phyloP scores from a whole-genome alignment of 1,140 invertebrate genomes.

The Epicauta chinensis region DNA sequence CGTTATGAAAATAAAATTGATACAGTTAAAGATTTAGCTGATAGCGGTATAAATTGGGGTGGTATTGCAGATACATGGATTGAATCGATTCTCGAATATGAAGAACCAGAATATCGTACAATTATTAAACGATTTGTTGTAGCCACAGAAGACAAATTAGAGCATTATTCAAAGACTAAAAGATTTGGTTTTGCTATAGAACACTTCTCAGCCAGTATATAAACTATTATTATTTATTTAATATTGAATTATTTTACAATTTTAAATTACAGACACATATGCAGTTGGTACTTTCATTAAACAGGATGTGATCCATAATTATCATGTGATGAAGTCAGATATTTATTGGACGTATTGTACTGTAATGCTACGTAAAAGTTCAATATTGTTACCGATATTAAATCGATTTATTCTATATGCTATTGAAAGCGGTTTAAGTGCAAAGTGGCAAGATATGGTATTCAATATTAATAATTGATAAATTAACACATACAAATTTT shows the following conservation, averaged over 20 bases:
- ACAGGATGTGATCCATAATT: slow-evolving; percentile 42
- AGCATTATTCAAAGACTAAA: slow-evolving; percentile 40
- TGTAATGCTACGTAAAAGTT: slow-evolving; percentile 48
- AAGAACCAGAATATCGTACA: slow-evolving; percentile 37
- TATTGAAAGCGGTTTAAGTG: slow-evolving; percentile 22
- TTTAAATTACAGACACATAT: no score
- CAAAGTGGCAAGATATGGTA: slow-evolving; percentile 26
- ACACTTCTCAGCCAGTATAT: slow-evolving; percentile 40
- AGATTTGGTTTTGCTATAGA: slow-evolving; percentile 48
- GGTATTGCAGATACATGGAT: slow-evolving; percentile 53
- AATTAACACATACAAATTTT: no score
- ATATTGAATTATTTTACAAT: no score
- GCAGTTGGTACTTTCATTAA: slow-evolving; percentile 48
- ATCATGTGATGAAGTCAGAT: slow-evolving; percentile 47
- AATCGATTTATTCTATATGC: slow-evolving; percentile 22
- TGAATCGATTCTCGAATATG: slow-evolving; percentile 41
- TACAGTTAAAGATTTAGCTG: slow-evolving; percentile 46
- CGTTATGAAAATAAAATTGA: slow-evolving; percentile 43
- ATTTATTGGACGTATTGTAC: slow-evolving; percentile 51
- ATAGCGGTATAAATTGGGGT: slow-evolving; percentile 46
- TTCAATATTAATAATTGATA: no score
- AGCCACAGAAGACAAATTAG: slow-evolving; percentile 41
- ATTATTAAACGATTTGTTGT: slow-evolving; percentile 45
- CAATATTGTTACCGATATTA: slow-evolving; percentile 35
- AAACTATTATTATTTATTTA: not conserved